These are phyloP conservation scores for Tetramorium simillimum DNA, from an alignment of 1,140 invertebrate species.

Conservation along the genomic window DNA sequence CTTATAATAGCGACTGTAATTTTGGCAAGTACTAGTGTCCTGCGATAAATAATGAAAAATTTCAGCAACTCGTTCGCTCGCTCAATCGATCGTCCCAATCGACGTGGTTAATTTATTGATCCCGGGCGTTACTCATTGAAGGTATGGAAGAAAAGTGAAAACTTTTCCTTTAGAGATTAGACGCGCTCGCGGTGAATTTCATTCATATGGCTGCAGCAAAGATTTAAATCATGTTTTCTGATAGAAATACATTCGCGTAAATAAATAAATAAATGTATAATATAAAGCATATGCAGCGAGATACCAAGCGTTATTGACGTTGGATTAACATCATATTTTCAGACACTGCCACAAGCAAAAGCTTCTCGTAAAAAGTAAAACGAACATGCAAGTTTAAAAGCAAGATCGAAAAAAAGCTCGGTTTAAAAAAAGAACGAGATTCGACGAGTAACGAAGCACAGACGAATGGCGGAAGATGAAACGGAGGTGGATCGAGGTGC, in stretches of 20 bases:
- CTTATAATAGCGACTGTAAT: background rate
- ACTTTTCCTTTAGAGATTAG: conserved; percentile 60
- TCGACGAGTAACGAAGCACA: conserved; percentile 56
- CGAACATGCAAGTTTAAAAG: conserved; percentile 64
- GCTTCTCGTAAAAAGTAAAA: conserved; percentile 80
- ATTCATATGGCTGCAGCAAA: conserved; percentile 63
- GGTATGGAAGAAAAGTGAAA: conserved; percentile 35
- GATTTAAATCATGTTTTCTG: conserved; percentile 8
- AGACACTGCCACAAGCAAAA: conserved; percentile 83
- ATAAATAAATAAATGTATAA: background rate
- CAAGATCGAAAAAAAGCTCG: conserved; percentile 66
- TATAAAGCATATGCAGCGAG: background rate
- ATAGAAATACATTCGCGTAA: conserved; percentile 34
- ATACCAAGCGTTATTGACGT: background rate
- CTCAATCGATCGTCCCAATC: conserved; percentile 12
- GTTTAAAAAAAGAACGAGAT: conserved; percentile 53
- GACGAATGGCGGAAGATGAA: conserved; percentile 60
- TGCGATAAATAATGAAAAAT: background rate
- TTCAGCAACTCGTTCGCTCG: conserved; percentile 12
- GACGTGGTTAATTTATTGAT: conserved; percentile 11
- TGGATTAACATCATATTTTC: conserved; percentile 65
- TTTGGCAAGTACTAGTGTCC: background rate
- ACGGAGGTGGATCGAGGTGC: conserved; percentile 58
- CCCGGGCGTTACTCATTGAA: background rate
- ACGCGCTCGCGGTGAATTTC: conserved; percentile 57